These are phyloP conservation scores for Drosophila littoralis DNA, from an alignment of 1,140 invertebrate genomes.

Conservation along the genomic window DNA sequence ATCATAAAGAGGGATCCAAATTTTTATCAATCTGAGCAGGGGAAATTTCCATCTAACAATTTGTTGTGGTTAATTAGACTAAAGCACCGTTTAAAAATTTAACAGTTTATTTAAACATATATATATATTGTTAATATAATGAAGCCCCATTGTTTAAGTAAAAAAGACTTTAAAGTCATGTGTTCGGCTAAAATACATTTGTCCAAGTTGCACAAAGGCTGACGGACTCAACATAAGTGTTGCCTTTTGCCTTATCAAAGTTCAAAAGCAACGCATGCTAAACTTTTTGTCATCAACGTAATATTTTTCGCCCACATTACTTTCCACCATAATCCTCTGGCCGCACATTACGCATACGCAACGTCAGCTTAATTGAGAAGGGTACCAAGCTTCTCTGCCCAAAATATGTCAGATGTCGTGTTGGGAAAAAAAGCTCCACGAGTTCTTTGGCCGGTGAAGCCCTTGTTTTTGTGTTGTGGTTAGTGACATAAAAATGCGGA, in stretches of 20 bases:
- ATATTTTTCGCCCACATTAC: constrained; percentile 51
- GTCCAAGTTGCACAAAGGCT: constrained; percentile 43
- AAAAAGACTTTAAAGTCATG: constrained; percentile 14
- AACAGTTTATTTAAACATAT: not conserved
- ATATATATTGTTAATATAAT: too few relatives aligned
- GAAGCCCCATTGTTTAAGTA: constrained; percentile 3
- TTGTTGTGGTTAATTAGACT: too few relatives aligned
- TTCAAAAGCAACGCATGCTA: constrained; percentile 57
- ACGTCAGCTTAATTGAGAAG: constrained; percentile 80
- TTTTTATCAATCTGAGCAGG: not conserved
- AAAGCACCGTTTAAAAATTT: too few relatives aligned
- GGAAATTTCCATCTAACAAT: too few relatives aligned
- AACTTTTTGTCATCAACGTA: constrained; percentile 61
- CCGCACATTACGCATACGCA: constrained; percentile 73
- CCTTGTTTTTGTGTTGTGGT: constrained; percentile 27
- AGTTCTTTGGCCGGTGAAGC: constrained; percentile 26
- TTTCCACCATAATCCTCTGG: constrained; percentile 25
- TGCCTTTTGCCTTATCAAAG: constrained; percentile 44
- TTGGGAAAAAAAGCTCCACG: constrained; percentile 36
- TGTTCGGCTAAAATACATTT: not conserved
- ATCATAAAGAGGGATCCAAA: not conserved
- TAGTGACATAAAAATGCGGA: constrained; percentile 57
- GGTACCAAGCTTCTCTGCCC: constrained; percentile 68
- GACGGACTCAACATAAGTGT: constrained; percentile 4
- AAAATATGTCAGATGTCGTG: constrained; percentile 77